Conservation (phyloP, 2,888 invertebrate genomes). For the Apotomis betuletana region DNA sequence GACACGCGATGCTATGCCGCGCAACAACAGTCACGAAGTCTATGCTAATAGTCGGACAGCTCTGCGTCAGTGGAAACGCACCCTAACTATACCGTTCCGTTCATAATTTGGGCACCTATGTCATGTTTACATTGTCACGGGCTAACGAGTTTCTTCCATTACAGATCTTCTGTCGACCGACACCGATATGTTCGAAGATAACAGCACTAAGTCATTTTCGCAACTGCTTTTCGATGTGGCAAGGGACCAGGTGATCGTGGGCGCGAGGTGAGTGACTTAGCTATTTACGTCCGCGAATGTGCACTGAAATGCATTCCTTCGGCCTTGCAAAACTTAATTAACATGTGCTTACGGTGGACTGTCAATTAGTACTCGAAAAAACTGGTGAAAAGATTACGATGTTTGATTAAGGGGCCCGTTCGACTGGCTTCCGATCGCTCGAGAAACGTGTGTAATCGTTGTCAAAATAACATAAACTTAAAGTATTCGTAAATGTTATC, state of each 20-base stretch:
- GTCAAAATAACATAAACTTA: slow-evolving; percentile 23
- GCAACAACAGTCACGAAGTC: too few relatives aligned
- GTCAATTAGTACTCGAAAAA: slow-evolving; percentile 35
- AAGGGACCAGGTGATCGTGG: slow-evolving; percentile 93
- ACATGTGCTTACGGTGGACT: slow-evolving; percentile 32
- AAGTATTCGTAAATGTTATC: slow-evolving; percentile 43
- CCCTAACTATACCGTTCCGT: not conserved
- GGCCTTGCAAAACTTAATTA: slow-evolving; percentile 39
- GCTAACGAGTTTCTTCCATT: slow-evolving; percentile 64
- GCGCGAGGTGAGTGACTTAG: slow-evolving; percentile 89
- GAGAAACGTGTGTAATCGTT: slow-evolving; percentile 29
- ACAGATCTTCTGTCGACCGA: slow-evolving; percentile 87
- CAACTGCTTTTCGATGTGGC: slow-evolving; percentile 94
- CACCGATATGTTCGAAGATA: slow-evolving; percentile 87
- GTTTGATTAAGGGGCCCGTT: slow-evolving; percentile 29
- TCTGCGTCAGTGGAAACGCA: too few relatives aligned
- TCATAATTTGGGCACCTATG: slow-evolving; percentile 15
- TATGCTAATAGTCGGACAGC: too few relatives aligned
- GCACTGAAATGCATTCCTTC: slow-evolving; percentile 34
- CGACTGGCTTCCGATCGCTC: slow-evolving; percentile 26
- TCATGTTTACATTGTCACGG: slow-evolving; percentile 28
- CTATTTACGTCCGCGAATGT: slow-evolving; percentile 35
- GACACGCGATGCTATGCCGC: too few relatives aligned
- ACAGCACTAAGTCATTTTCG: slow-evolving; percentile 89
- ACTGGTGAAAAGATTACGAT: slow-evolving; percentile 26